phyloP scores from a whole-genome alignment of 1,140 invertebrate genomes.

The Harlomillsia oculata region DNA sequence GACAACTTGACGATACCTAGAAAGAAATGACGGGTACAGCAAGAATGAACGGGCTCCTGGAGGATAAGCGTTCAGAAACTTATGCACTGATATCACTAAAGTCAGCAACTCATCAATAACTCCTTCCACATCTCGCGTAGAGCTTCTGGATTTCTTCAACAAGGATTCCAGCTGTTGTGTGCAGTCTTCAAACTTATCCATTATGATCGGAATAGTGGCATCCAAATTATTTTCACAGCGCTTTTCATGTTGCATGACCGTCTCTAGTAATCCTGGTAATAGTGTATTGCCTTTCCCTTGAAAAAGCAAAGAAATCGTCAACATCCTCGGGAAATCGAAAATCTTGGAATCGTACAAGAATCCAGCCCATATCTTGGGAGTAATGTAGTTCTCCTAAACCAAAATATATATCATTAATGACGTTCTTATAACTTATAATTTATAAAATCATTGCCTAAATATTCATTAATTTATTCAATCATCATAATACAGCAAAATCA shows the following conservation, averaged over 20 bases:
- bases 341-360: constrained; percentile 47
- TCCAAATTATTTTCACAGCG: constrained; percentile 43
- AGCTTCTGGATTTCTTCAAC: constrained; percentile 9
- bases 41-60: constrained; percentile 38
- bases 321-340: constrained; percentile 48
- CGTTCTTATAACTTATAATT: neutral
- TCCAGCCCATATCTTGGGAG: constrained; percentile 43
- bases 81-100: constrained; percentile 40
- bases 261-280: constrained; percentile 44
- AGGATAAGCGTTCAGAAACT: constrained; percentile 42
- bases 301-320: constrained; percentile 46
- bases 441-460: neutral
- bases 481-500: neutral
- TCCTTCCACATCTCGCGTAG: constrained; percentile 35
- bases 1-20: constrained; percentile 11
- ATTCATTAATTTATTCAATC: neutral
- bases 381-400: constrained; percentile 41
- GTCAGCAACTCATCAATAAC: constrained; percentile 43
- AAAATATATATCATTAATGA: neutral
- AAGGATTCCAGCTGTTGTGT: constrained; percentile 33
- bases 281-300: constrained; percentile 40
- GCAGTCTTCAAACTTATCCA: constrained; percentile 33
- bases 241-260: constrained; percentile 44
- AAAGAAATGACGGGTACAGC: constrained; percentile 15
- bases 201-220: constrained; percentile 36